phyloP scores from a whole-genome alignment of 2,113 vertebrate species.

The Petromus typicus region DNA sequence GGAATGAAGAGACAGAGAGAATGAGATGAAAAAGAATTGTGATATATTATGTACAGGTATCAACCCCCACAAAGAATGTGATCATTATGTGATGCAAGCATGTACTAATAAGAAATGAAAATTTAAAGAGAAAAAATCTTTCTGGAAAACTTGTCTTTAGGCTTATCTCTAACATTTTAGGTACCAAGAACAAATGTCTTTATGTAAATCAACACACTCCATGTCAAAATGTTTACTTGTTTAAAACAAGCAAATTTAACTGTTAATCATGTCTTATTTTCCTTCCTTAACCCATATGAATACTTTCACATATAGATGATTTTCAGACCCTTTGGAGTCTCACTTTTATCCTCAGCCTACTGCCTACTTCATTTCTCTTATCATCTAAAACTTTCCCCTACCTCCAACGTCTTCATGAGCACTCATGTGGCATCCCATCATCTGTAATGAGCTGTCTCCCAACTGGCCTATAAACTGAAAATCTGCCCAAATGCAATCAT shows the following conservation, averaged over 20 bases:
- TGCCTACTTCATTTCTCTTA: not conserved
- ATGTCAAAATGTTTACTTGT: not conserved
- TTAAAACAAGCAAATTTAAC: not conserved
- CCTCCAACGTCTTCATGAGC: not conserved
- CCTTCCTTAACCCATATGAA: not conserved
- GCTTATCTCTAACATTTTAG: not conserved
- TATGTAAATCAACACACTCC: not conserved
- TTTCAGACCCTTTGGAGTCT: not conserved
- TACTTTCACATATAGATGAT: not conserved
- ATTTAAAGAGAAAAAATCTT: not conserved
- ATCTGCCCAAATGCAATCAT: rapidly evolving
- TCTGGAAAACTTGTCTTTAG: not conserved
- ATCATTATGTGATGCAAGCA: not conserved
- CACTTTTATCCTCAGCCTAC: no score
- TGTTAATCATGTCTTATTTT: not conserved
- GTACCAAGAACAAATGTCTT: not conserved
- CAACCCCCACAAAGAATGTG: not conserved
- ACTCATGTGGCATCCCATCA: rapidly evolving
- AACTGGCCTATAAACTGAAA: not conserved
- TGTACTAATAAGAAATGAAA: not conserved
- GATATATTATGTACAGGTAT: not conserved
- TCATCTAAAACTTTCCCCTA: not conserved
- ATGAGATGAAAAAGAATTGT: not conserved
- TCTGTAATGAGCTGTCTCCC: not conserved
- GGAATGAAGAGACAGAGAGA: not conserved